phyloP scores from a whole-genome alignment of 2,797 vertebrate genomes.

The Parauchenoglanis ngamensis region DNA sequence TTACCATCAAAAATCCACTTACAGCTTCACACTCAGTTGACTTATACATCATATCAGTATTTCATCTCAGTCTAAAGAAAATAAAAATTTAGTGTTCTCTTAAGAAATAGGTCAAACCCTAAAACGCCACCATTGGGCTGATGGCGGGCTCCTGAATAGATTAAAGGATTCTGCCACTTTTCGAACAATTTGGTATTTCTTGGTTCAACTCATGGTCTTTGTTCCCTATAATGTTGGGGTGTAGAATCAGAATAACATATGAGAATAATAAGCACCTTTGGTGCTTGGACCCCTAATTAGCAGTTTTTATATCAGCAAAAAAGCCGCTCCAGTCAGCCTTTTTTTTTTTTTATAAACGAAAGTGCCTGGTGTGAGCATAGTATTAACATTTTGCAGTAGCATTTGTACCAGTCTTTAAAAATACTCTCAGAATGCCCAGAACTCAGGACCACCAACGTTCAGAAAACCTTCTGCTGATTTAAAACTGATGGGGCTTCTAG shows the following conservation, averaged over 20 bases:
- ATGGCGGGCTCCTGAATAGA: background rate
- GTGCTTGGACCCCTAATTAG: slow-evolving; percentile 1
- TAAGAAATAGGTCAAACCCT: background rate
- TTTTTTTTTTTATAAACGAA: background rate
- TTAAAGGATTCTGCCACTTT: background rate
- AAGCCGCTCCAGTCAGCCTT: slow-evolving; percentile 3
- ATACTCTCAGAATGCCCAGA: background rate
- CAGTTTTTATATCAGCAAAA: slow-evolving; percentile 1
- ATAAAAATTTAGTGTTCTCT: background rate
- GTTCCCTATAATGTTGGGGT: background rate
- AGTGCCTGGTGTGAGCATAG: background rate
- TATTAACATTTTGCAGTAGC: background rate
- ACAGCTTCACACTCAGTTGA: background rate
- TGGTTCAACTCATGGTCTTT: background rate
- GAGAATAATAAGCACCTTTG: background rate
- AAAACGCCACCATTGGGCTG: background rate
- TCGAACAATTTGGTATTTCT: background rate
- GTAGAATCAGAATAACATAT: background rate
- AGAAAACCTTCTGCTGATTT: background rate
- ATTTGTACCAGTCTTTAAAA: background rate
- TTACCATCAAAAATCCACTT: background rate
- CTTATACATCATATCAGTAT: background rate
- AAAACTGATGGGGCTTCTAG: background rate
- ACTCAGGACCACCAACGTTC: background rate
- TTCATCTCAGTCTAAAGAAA: background rate